These are phyloP conservation scores for Phocoena sinus DNA, from an alignment of 2,113 vertebrate genomes.

Conservation along the genomic window DNA sequence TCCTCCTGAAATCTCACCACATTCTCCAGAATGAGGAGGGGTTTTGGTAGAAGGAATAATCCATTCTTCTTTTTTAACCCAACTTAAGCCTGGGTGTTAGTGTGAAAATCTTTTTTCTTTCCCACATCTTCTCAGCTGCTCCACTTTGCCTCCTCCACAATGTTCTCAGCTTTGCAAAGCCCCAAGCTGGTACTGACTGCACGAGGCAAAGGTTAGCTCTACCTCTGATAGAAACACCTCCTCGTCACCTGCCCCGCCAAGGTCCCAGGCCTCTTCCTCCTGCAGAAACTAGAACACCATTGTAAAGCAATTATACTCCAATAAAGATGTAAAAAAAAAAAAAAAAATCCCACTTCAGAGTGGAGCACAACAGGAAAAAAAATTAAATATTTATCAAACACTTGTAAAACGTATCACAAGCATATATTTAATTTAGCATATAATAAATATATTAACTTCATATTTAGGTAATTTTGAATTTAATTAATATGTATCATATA, in stretches of 20 bases:
- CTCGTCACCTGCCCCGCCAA: rapidly evolving
- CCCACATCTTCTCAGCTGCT: not conserved
- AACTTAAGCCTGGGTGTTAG: not conserved
- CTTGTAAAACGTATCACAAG: not conserved
- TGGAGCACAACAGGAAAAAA: not conserved
- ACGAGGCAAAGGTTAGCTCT: not conserved
- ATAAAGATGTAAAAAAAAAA: no score
- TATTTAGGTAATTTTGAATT: not conserved
- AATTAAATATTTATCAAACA: not conserved
- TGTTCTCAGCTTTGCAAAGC: not conserved
- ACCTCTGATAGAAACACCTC: not conserved
- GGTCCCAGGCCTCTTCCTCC: not conserved
- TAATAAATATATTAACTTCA: not conserved
- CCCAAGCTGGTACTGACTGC: not conserved
- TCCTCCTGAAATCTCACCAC: not conserved
- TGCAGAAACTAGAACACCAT: not conserved
- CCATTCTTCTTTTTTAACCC: not conserved
- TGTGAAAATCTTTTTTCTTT: not conserved
- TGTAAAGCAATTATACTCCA: no score
- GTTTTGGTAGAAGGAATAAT: not conserved
- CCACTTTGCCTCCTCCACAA: not conserved
- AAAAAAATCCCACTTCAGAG: not conserved
- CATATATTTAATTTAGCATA: not conserved
- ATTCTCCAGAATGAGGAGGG: not conserved
- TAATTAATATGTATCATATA: not conserved